phyloP scores from a whole-genome alignment of 2,797 vertebrate genomes.

The Lutjanus campechanus region DNA sequence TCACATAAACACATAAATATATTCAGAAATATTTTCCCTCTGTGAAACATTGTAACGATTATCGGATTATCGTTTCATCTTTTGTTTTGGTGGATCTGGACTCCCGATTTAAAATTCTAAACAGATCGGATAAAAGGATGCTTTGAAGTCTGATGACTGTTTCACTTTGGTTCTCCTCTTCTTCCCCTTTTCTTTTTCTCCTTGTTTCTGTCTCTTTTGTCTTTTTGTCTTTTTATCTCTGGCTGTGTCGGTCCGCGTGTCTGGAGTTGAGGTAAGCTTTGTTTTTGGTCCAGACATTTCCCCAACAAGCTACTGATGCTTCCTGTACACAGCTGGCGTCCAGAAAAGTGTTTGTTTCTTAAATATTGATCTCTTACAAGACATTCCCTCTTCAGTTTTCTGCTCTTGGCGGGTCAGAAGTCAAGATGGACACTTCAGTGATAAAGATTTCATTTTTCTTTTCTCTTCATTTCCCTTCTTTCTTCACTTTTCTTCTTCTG shows the following conservation, averaged over 20 bases:
- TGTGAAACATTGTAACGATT: conserved; percentile 78
- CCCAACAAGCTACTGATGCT: conserved; percentile 50
- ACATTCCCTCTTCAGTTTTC: conserved; percentile 10
- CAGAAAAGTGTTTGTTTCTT: conserved; percentile 2
- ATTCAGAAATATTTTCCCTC: conserved; percentile 75
- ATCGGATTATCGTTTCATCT: conserved; percentile 82
- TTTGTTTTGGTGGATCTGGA: conserved; percentile 82
- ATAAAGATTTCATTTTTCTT: conserved; percentile 12
- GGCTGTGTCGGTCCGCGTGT: conserved; percentile 21
- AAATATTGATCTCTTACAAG: conserved; percentile 19
- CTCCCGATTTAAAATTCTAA: conserved; percentile 76
- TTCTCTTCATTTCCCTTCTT: neutral
- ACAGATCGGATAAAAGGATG: conserved; percentile 78
- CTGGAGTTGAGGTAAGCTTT: conserved; percentile 45
- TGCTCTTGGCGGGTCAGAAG: conserved; percentile 27
- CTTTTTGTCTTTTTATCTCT: conserved; percentile 25
- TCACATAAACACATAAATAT: conserved; percentile 74
- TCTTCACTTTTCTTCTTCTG: neutral
- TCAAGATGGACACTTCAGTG: conserved; percentile 20
- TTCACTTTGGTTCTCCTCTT: conserved; percentile 60
- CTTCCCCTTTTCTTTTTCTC: conserved; percentile 20
- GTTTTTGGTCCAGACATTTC: conserved; percentile 42
- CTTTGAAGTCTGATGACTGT: conserved; percentile 79
- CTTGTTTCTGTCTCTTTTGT: conserved; percentile 40
- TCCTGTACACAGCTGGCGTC: conserved; percentile 43